Evolutionary conservation across 1,140 invertebrate genomes (phyloP), one percentile per base, ranked within the genome.

Genomic region (Apolygus lucorum): DNA sequence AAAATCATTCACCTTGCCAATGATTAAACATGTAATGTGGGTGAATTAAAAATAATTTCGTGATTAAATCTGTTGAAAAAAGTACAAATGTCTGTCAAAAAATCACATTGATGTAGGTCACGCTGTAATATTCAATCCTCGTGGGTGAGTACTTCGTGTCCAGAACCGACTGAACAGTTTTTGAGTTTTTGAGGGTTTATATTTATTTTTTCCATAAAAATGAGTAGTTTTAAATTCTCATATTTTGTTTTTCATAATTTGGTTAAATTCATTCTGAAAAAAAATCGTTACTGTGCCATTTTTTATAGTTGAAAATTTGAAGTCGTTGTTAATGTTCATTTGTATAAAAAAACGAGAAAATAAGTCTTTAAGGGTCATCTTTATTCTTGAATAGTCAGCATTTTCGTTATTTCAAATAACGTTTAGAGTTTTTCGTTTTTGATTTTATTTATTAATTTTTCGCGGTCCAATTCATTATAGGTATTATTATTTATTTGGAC

Each of bases 321-420:
- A 64, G 65, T 70, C 65, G 68, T 70, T 69, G 17, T 42, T 59
- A 70, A 70, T 65, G 63, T 70, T 70, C 34, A 63, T 65, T n/a
- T 66, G 27, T 66, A 29, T 21, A 66, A 29, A 29, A 25, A 8
- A 63, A 63, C 21, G 27, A 63, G 17, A 63, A 22, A 63, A 63
- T 25, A 1, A 25, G 62, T n/a, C 27, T 63, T 63, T 27, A 2
- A 27, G 21, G 22, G 17, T 17, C 13, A 27, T 28, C 21, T 28
- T 66, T 34, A 29, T 66, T 66, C 26, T 66, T 34, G 28, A 21
- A 34, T 66, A 66, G 64, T 66, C 64, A 66, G n/a, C 29, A 13
- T 29, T 66, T 34, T 66, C 34, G n/a, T 66, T 66, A 42, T 14
- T 63, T 63, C 8, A n/a, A n/a, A 42, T 8, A 42, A 17, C 17